phyloP scores from a whole-genome alignment of 53 echinoderm and acorn worm genomes.

The Hippasteria phrygiana region DNA sequence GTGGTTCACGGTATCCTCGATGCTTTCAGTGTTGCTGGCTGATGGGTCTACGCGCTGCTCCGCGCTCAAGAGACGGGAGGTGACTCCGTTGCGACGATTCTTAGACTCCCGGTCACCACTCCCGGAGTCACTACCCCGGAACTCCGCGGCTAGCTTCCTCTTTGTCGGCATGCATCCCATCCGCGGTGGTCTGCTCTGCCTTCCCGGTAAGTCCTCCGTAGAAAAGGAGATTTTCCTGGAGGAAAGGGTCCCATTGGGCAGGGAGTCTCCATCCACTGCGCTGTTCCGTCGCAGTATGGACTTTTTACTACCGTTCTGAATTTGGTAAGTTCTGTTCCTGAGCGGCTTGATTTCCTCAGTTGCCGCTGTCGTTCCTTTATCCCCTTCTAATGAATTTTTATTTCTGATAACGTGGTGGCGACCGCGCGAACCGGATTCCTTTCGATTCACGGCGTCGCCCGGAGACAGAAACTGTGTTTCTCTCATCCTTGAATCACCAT shows the following conservation, averaged over 20 bases:
- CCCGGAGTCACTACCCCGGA: neutral
- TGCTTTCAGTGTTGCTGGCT: neutral
- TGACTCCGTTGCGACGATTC: slow-evolving; percentile 58
- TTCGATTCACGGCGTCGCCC: slow-evolving; percentile 23
- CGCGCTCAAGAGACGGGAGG: slow-evolving; percentile 54
- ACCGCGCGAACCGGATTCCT: slow-evolving; percentile 12
- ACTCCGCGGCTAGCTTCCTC: slow-evolving; percentile 33
- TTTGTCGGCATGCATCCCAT: slow-evolving; percentile 32
- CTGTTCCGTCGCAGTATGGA: slow-evolving; percentile 72
- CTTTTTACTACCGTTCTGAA: slow-evolving; percentile 58
- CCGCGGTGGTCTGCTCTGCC: neutral
- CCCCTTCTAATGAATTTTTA: slow-evolving; percentile 24
- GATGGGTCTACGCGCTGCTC: slow-evolving; percentile 26
- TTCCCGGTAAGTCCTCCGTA: slow-evolving; percentile 59
- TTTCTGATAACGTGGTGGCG: slow-evolving; percentile 15
- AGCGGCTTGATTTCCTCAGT: slow-evolving; percentile 23
- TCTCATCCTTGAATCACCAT: slow-evolving; percentile 34
- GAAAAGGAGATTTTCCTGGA: slow-evolving; percentile 84
- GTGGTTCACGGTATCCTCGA: neutral
- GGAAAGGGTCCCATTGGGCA: slow-evolving; percentile 66
- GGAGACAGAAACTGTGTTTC: slow-evolving; percentile 61
- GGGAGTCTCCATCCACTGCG: slow-evolving; percentile 43
- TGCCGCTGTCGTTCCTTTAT: neutral
- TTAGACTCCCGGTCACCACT: slow-evolving; percentile 15
- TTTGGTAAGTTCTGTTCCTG: slow-evolving; percentile 16